Conservation (phyloP, 2,113 vertebrate species). For the Cololabis saira region DNA sequence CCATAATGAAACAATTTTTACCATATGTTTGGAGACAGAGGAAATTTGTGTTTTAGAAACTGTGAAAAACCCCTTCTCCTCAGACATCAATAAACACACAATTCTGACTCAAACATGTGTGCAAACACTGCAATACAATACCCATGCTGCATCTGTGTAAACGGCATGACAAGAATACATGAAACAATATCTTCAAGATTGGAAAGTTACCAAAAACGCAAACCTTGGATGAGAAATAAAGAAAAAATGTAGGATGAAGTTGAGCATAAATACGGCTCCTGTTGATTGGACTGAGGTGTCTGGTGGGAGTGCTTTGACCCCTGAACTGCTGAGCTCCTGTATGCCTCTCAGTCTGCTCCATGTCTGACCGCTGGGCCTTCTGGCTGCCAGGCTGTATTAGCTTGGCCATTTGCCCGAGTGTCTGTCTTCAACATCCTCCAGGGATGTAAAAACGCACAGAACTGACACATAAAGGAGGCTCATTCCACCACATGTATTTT, state of each 20-base stretch:
- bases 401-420: constrained; percentile 13
- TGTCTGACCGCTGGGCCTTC: constrained; percentile 34
- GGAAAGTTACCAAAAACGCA: constrained; percentile 30
- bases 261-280: constrained; percentile 28
- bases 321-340: constrained; percentile 45
- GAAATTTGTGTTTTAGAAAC: constrained; percentile 56
- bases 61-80: constrained; percentile 24
- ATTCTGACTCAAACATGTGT: constrained; percentile 10
- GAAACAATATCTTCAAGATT: constrained; percentile 17
- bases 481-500: constrained; percentile 23
- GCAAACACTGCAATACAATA: constrained; percentile 37
- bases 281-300: constrained; percentile 25
- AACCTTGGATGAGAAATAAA: constrained; percentile 18
- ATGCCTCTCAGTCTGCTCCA: constrained; percentile 38
- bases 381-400: constrained; percentile 33
- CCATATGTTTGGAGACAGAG: constrained; percentile 65
- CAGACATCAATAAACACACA: constrained; percentile 25
- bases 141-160: constrained; percentile 28
- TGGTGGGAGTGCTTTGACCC: constrained; percentile 62
- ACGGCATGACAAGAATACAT: constrained; percentile 7
- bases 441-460: constrained; percentile 30
- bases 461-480: constrained; percentile 17
- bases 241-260: constrained; percentile 15
- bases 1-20: constrained; percentile 57
- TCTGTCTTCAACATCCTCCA: constrained; percentile 38